Percentiles rank a stretch among this genome's conserved stretches.
These are phyloP conservation scores for Drosophila elegans DNA, from an alignment of 1,140 invertebrate genomes.

Conservation along the genomic window DNA sequence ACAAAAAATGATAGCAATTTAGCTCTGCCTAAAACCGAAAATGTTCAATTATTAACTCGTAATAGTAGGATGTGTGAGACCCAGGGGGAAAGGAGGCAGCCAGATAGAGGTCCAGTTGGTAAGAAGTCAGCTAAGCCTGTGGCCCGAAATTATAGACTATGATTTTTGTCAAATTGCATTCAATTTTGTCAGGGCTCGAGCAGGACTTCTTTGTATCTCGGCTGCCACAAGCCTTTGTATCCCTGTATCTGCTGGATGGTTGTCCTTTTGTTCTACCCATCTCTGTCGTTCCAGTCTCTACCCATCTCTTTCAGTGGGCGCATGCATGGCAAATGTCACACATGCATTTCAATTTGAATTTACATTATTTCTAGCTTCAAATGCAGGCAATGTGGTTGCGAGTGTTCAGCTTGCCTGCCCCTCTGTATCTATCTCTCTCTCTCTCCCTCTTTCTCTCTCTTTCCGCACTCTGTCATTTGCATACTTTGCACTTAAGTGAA, in stretches of 20 bases:
- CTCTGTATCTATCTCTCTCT: neutral
- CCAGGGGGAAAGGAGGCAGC: neutral
- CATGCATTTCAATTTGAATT: constrained; percentile 71
- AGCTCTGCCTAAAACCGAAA: constrained; percentile 51
- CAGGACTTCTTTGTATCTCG: constrained; percentile 31
- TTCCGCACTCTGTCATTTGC: constrained; percentile 50
- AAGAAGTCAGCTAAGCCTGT: constrained; percentile 36
- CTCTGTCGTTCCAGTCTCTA: neutral
- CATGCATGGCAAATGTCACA: constrained; percentile 47
- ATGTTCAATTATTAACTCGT: constrained; percentile 73
- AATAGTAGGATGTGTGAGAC: constrained; percentile 42
- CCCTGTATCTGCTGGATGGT: constrained; percentile 26
- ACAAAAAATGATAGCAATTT: constrained; percentile 56
- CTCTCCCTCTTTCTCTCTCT: neutral
- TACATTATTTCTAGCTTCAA: constrained; percentile 63
- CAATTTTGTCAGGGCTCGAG: constrained; percentile 36
- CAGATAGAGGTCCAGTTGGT: constrained; percentile 15
- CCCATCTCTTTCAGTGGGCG: neutral
- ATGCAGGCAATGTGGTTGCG: constrained; percentile 41
- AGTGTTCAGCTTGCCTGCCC: constrained; percentile 7
- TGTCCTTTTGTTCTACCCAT: neutral
- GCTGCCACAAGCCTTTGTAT: constrained; percentile 45
- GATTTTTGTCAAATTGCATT: constrained; percentile 70
- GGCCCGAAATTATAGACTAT: constrained; percentile 58
- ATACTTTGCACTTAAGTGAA: constrained; percentile 73